phyloP scores from a whole-genome alignment of 2,797 vertebrate species.

The Buceros bicornis region DNA sequence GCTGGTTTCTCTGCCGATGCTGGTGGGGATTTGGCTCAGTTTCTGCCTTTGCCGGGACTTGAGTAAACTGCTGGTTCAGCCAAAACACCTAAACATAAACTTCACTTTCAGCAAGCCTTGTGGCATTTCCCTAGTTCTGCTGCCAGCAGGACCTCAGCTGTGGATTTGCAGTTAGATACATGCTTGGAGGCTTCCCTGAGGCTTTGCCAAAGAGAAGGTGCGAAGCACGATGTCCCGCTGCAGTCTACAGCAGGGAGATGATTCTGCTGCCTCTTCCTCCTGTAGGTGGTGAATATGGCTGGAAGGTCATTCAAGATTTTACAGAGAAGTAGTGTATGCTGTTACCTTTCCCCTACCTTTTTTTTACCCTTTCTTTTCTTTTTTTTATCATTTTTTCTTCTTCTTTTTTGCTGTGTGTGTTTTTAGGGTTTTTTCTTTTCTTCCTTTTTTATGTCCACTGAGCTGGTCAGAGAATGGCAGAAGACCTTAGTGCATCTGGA shows the following conservation, averaged over 20 bases:
- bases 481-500: background rate
- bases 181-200: background rate
- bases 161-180: background rate
- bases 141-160: conserved; percentile 40
- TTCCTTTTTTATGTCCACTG: background rate
- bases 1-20: background rate
- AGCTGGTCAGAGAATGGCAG: background rate
- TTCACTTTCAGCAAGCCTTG: conserved; percentile 9
- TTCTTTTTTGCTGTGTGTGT: no score
- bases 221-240: accelerated
- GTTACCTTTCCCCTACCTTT: background rate
- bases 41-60: background rate
- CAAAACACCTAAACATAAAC: conserved; percentile 1
- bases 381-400: no score
- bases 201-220: background rate
- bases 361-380: no score
- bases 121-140: conserved; percentile 37
- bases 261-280: background rate
- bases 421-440: background rate
- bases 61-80: conserved; percentile 53
- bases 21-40: conserved; percentile 41
- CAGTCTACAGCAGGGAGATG: background rate
- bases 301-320: background rate
- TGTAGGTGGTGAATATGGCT: background rate
- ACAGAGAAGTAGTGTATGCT: background rate